phyloP scores from a whole-genome alignment of 30 jellyfish, hydroid and myxozoan species.

The Phacellophora camtschatica region DNA sequence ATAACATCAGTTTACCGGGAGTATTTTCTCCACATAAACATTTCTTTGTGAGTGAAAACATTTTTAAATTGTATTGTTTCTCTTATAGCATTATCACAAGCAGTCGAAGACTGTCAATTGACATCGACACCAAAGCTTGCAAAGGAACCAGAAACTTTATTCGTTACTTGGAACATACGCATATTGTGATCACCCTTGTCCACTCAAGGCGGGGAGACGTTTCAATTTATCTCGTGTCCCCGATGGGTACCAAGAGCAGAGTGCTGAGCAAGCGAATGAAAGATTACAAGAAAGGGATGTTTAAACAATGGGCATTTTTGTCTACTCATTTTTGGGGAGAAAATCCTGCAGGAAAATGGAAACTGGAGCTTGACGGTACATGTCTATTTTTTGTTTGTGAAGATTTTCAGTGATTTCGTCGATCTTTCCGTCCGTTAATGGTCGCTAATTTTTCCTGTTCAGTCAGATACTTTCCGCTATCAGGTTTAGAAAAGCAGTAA shows the following conservation, averaged over 20 bases:
- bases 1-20: no score
- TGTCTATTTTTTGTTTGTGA: neutral
- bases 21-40: no score
- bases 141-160: slow-evolving; percentile 63
- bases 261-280: slow-evolving; percentile 55
- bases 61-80: no score
- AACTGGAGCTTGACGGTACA: slow-evolving; percentile 55
- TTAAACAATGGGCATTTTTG: slow-evolving; percentile 81
- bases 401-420: neutral
- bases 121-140: slow-evolving; percentile 72
- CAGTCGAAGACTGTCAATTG: slow-evolving; percentile 45
- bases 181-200: slow-evolving; percentile 54
- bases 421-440: neutral
- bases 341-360: slow-evolving; percentile 86
- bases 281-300: slow-evolving; percentile 56
- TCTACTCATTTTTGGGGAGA: slow-evolving; percentile 98
- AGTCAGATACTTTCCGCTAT: no score
- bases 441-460: no score
- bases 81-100: slow-evolving; percentile 57
- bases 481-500: no score
- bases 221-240: slow-evolving; percentile 74
- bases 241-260: slow-evolving; percentile 90
- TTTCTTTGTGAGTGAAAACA: no score
- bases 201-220: slow-evolving; percentile 88
- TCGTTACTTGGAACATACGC: slow-evolving; percentile 90